Conservation (phyloP, 2,113 vertebrate genomes). For the Acrocephalus arundinaceus region DNA sequence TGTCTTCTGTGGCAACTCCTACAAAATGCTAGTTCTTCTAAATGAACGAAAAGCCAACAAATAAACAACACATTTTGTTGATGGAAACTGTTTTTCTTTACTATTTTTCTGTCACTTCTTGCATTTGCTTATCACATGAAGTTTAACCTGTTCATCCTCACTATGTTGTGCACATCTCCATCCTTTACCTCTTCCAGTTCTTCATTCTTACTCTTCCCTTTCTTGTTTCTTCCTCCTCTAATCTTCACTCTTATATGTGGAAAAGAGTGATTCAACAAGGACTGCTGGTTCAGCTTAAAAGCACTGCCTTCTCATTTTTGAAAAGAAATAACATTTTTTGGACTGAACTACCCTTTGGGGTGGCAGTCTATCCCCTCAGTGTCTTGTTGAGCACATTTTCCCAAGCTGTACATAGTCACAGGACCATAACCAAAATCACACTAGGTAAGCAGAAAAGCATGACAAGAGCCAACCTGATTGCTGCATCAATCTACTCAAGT, state of each 20-base stretch:
- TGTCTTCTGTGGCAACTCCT: background rate
- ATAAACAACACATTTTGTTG: background rate
- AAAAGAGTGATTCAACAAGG: background rate
- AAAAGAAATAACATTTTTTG: background rate
- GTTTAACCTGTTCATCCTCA: background rate
- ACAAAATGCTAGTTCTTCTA: background rate
- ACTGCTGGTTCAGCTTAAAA: background rate
- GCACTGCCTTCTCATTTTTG: background rate
- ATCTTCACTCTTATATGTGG: background rate
- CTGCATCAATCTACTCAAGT: background rate
- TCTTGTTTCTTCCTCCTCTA: background rate
- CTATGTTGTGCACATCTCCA: background rate
- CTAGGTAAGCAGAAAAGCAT: background rate
- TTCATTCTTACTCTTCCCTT: background rate
- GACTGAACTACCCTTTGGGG: background rate
- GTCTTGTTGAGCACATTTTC: background rate
- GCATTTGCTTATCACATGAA: background rate
- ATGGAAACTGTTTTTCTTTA: background rate
- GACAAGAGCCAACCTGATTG: background rate
- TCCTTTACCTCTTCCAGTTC: background rate
- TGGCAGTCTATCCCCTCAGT: background rate
- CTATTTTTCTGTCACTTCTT: background rate
- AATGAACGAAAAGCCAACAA: background rate
- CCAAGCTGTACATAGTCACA: background rate
- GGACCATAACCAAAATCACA: background rate